phyloP scores from a whole-genome alignment of 2,113 vertebrate species.

The Charina bottae region DNA sequence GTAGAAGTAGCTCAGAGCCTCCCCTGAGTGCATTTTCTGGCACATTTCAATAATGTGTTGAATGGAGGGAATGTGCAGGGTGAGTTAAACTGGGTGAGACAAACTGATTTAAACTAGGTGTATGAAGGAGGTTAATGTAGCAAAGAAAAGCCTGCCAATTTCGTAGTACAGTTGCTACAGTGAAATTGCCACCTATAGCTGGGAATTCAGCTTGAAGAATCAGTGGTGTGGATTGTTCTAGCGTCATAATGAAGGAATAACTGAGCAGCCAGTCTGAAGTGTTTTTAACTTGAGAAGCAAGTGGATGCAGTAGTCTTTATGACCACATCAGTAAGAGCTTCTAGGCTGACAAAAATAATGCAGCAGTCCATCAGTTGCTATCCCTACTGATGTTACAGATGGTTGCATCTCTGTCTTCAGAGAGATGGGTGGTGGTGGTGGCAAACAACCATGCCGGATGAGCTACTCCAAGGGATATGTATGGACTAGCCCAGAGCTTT shows the following conservation, averaged over 20 bases:
- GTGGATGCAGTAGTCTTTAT: not conserved
- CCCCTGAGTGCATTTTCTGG: slow-evolving; percentile 46
- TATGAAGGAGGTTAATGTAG: slow-evolving; percentile 39
- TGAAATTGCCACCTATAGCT: not conserved
- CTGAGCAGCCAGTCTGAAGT: not conserved
- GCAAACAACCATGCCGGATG: not conserved
- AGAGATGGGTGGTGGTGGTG: not conserved
- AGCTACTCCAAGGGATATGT: not conserved
- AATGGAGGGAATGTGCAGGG: slow-evolving; percentile 48
- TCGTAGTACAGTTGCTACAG: not conserved
- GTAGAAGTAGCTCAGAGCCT: slow-evolving; percentile 49
- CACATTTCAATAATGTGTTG: slow-evolving; percentile 64
- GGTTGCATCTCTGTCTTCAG: not conserved
- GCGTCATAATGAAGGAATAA: not conserved
- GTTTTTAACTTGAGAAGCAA: not conserved
- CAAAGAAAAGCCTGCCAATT: slow-evolving; percentile 14
- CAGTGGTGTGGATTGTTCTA: not conserved
- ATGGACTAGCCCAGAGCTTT: no score
- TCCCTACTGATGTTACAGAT: not conserved
- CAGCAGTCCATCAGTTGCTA: not conserved
- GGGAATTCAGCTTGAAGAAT: not conserved
- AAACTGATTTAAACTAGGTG: slow-evolving; percentile 52
- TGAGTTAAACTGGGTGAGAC: slow-evolving; percentile 61
- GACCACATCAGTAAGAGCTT: not conserved
- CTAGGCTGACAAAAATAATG: not conserved